A percentile compares a stretch with the other conserved stretches of the same genome.
phyloP scores from a whole-genome alignment of 2,888 invertebrate species.

The Byasa hedistus region DNA sequence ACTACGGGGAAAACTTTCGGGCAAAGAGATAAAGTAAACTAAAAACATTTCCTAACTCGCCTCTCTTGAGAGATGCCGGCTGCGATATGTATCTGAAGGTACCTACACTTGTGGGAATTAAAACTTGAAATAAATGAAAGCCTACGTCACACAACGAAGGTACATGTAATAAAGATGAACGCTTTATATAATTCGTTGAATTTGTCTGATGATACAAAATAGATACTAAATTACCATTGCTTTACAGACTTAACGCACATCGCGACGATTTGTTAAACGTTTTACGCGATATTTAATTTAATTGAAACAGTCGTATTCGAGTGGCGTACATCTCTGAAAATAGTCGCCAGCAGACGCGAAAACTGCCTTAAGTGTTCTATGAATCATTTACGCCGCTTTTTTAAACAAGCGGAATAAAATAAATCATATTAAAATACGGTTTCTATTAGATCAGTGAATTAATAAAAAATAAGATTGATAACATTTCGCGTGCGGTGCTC shows the following conservation, averaged over 20 bases:
- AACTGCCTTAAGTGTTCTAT: constrained; percentile 42
- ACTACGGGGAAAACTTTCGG: constrained; percentile 26
- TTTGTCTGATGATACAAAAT: no score
- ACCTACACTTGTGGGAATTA: constrained; percentile 28
- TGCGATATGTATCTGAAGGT: constrained; percentile 28
- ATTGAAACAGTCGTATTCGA: constrained; percentile 6
- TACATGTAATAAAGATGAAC: constrained; percentile 1
- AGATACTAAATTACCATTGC: constrained; percentile 1
- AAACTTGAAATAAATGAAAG: constrained; percentile 27
- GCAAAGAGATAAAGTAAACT: constrained; percentile 28
- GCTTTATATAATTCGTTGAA: neutral
- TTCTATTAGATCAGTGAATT: constrained; percentile 55
- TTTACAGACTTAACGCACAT: neutral
- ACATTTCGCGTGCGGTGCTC: constrained; percentile 64
- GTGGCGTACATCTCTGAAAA: constrained; percentile 14
- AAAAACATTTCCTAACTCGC: constrained; percentile 30
- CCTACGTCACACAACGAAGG: constrained; percentile 15
- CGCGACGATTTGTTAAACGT: constrained; percentile 1
- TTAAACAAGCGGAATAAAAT: constrained; percentile 41
- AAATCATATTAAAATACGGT: constrained; percentile 61
- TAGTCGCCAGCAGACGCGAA: constrained; percentile 38
- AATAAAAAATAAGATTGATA: constrained; percentile 78
- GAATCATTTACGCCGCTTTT: constrained; percentile 45
- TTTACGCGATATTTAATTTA: constrained; percentile 10
- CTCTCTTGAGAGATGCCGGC: constrained; percentile 26